These are phyloP conservation scores for Pachycephus smyrnensis DNA, from an alignment of 2,888 invertebrate genomes.

Conservation along the genomic window DNA sequence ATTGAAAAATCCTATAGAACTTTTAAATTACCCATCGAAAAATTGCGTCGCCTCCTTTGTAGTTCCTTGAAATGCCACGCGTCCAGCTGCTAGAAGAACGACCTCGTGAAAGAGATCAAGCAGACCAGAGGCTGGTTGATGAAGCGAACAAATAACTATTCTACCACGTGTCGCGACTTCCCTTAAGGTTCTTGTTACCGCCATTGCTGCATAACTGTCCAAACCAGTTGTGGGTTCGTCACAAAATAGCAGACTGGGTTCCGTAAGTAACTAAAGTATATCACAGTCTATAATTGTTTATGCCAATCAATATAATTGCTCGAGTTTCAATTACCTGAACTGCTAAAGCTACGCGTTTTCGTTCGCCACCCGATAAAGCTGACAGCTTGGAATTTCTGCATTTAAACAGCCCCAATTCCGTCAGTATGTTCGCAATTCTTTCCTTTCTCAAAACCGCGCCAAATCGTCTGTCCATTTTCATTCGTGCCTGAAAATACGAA, in stretches of 20 bases:
- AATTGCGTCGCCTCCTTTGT: slow-evolving; percentile 77
- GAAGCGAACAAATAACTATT: slow-evolving; percentile 88
- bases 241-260: slow-evolving; percentile 90
- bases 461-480: slow-evolving; percentile 77
- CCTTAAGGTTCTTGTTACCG: slow-evolving; percentile 79
- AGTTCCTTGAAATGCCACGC: slow-evolving; percentile 83
- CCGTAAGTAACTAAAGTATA: slow-evolving; percentile 78
- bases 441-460: slow-evolving; percentile 59
- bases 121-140: slow-evolving; percentile 90
- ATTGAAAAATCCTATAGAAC: background rate
- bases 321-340: slow-evolving; percentile 74
- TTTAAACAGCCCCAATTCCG: slow-evolving; percentile 79
- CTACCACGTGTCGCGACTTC: slow-evolving; percentile 77
- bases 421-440: slow-evolving; percentile 69
- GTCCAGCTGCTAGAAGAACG: slow-evolving; percentile 81
- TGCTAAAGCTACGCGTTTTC: slow-evolving; percentile 86
- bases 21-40: slow-evolving; percentile 74
- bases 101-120: slow-evolving; percentile 87
- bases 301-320: background rate
- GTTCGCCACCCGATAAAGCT: slow-evolving; percentile 90
- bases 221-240: slow-evolving; percentile 95
- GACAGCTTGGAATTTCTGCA: slow-evolving; percentile 79
- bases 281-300: background rate
- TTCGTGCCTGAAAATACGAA: slow-evolving; percentile 72
- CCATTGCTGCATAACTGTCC: slow-evolving; percentile 89